Evolutionary conservation across 1,140 invertebrate genomes (phyloP).

Genomic region (Hyposmocoma kahamanoa): DNA sequence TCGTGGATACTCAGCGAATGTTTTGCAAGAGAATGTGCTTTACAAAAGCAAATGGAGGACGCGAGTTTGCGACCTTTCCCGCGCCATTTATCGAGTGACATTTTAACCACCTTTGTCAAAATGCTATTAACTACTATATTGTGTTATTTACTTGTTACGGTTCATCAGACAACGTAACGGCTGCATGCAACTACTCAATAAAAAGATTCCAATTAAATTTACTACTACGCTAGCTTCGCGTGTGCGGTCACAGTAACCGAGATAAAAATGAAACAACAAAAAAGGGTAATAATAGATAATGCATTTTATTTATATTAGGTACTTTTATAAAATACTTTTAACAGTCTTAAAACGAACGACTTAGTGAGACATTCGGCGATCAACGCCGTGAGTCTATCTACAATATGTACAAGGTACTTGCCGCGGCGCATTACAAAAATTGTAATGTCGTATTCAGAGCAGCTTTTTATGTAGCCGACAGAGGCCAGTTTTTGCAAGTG

Average conservation of each 20-base stretch:
- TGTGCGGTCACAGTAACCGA: conserved; percentile 2
- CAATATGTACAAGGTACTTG: conserved; percentile 53
- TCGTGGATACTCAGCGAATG: background rate
- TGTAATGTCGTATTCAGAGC: background rate
- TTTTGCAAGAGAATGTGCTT: conserved; percentile 1
- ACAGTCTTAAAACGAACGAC: conserved; percentile 71
- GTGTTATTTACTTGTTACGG: background rate
- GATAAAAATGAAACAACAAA: too few species aligned
- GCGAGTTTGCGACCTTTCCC: background rate
- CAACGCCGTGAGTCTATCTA: conserved; percentile 53
- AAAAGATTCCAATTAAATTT: background rate
- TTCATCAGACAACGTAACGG: too few species aligned
- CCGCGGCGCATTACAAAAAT: conserved; percentile 2
- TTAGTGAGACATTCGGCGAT: conserved; percentile 52
- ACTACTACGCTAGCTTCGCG: background rate
- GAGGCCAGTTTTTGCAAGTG: too few species aligned
- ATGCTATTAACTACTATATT: background rate
- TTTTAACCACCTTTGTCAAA: background rate
- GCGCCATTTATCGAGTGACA: conserved; percentile 4
- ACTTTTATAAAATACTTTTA: conserved; percentile 70
- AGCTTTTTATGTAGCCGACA: too few species aligned
- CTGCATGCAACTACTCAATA: background rate
- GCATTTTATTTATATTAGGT: conserved; percentile 68
- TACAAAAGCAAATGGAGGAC: conserved; percentile 2
- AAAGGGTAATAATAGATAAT: conserved; percentile 52